Conservation (phyloP, 2,113 vertebrate species). For the Connochaetes taurinus region DNA sequence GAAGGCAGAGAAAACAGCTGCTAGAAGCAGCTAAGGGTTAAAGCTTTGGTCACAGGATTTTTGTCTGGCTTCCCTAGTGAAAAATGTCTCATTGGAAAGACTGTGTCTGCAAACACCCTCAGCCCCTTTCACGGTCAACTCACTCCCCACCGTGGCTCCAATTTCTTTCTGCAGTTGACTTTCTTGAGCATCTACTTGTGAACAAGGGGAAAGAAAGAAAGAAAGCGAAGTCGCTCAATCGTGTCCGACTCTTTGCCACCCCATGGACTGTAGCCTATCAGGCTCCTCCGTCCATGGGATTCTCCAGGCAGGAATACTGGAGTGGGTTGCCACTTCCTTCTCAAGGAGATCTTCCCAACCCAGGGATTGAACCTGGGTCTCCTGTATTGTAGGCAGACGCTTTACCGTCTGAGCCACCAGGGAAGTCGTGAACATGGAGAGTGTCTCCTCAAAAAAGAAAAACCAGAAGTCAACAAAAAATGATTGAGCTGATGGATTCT, state of each 20-base stretch:
- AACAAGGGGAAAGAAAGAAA: background rate
- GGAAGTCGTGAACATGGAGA: background rate
- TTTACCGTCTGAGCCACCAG: background rate
- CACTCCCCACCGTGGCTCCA: background rate
- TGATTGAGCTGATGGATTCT: background rate
- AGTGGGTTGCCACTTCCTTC: background rate
- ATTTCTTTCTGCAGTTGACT: background rate
- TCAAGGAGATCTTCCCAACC: background rate
- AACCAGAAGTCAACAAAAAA: background rate
- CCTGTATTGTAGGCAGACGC: background rate
- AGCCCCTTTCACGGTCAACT: background rate
- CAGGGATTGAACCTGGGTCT: background rate
- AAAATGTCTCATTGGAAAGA: background rate
- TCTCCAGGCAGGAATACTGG: background rate
- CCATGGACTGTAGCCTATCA: background rate
- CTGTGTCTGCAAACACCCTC: background rate
- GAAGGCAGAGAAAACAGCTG: background rate
- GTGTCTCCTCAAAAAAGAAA: background rate
- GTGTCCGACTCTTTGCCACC: fast-evolving
- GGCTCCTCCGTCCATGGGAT: background rate
- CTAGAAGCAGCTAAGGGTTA: background rate
- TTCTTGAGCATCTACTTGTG: background rate
- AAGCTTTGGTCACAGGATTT: background rate
- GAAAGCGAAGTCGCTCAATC: background rate
- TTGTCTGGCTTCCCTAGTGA: background rate